Base-by-base conservation (phyloP, 2,797 vertebrate species). In the Holocentrus rufus region DNA sequence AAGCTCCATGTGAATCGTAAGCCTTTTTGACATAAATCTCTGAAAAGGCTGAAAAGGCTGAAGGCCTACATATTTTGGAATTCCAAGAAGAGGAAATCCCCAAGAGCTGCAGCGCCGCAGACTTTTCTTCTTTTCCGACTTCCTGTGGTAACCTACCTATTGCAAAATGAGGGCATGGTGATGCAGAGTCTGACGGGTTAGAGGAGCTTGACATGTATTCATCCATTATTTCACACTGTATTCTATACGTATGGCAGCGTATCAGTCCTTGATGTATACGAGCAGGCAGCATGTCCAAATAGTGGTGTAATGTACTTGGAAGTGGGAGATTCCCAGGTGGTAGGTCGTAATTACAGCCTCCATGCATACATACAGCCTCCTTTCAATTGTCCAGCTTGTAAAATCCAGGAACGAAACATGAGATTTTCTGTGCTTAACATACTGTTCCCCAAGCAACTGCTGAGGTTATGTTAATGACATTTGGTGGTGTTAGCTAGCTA, bases 11-110 rank as follows among this genome's bases (percentile, higher is more conserved):
- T 1, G 13, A 46, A 18, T 27, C 20, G 47, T 50, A n/a, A 50
- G 47, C 6, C 47, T n/a, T 8, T 50, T 50, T 22, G 18, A 50
- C 47, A 8, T 22, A 50, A 50, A 60, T 10, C 10, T 42, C 22
- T 42, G 20, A 23, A 69, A 65, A 64, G 11, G 31, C 31, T 27
- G 25, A 27, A 27, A 27, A 34, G 31, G 59, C 4, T 22, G 27
- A 20, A 17, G 2, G n/a, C 62, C 18, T 25, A 18, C 56, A 20
- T 50, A 46, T 63, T 27, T 42, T 36, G 50, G 4, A 64, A 57
- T 65, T 69, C 20, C 1, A 13, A 42, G 74, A 76, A 52, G 20
- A 55, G 23, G 57, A 56, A 34, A 58, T 44, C 66, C 11, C 36
- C 20, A 46, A 4, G 2, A 72, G 17, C 36, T 47, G 36, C 25